Base-by-base conservation (phyloP, 2,888 invertebrate species). In the Caenorhabditis wallacei region DNA sequence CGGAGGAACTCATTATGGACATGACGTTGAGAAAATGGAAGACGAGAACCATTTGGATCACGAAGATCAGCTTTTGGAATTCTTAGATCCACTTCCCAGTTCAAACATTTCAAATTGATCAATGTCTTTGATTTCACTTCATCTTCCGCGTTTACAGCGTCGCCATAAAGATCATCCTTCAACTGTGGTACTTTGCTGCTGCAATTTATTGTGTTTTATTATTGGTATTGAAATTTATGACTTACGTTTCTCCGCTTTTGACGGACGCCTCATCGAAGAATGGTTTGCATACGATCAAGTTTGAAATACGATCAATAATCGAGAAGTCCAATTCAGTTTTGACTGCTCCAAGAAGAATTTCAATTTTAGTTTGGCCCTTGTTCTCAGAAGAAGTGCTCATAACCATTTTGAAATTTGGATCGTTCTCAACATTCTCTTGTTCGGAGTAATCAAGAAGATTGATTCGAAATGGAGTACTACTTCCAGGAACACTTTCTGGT, bases 311-410 rank as follows among this genome's bases (percentile, higher is more conserved):
- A 37, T 90, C 90, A 18, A 89, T 75, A 3, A 90, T 85, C 8
- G 89, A 89, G 53, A 88, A 82, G 69, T 90, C 90, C n/a, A 91
- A 26, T 64, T 90, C 89, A 4, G 88, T 68, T n/a, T 59, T 68
- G 59, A 88, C 88, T 16, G 82, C 68, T 13, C 85, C 84, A 3
- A 88, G 72, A 20, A 75, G 78, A 24, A 87, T 26, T 0, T 83
- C 79, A 2, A 82, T 57, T 7, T 80, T 78, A 0, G 79, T 61
- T 16, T 59, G n/a, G 24, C 64, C 69, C 20, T 82, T 80, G 7
- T 51, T 51, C 2, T 80, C 83, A 0, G 68, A 56, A 4, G 84
- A 74, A 10, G 51, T 68, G n/a, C 66, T 46, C 11, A 69, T 13
- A 5, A 84, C 37, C 22, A 86, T 10, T 30, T 85, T 86, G 43